Conservation (phyloP, 2,797 vertebrate species). For the Mus minutoides region DNA sequence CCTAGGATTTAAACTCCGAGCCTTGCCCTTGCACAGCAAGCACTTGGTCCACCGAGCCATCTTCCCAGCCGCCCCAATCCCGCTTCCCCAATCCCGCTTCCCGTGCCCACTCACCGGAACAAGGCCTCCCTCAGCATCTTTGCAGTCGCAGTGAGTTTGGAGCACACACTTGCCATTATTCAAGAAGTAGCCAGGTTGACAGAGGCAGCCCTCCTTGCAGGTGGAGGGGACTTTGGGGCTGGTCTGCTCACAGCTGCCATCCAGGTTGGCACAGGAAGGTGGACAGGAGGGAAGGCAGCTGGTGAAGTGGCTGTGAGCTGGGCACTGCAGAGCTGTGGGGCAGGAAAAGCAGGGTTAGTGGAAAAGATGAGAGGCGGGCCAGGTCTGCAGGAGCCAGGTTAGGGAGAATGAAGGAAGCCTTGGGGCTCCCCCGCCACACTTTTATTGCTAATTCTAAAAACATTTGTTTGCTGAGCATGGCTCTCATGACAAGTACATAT, state of each 20-base stretch:
- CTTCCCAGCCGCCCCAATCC: not conserved
- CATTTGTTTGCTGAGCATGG: not conserved
- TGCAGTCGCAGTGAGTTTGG: conserved; percentile 88
- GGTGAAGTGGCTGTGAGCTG: conserved; percentile 88
- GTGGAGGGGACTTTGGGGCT: conserved; percentile 61
- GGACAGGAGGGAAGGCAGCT: conserved; percentile 89
- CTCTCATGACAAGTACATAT: not conserved
- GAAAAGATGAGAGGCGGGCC: not conserved
- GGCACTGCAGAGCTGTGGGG: conserved; percentile 89
- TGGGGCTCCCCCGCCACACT: not conserved
- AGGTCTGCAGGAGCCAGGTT: not conserved
- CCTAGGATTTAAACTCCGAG: no score
- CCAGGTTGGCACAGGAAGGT: conserved; percentile 88
- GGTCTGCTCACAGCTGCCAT: conserved; percentile 82
- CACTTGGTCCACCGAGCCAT: not conserved
- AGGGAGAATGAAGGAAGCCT: not conserved
- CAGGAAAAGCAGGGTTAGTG: not conserved
- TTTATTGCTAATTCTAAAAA: not conserved
- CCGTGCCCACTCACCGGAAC: conserved; percentile 87
- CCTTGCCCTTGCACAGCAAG: not conserved
- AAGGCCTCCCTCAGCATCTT: conserved; percentile 83
- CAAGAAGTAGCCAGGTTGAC: conserved; percentile 87
- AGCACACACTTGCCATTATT: conserved; percentile 88
- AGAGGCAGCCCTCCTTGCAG: conserved; percentile 92
- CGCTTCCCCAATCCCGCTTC: no score